A percentile compares a stretch with the other conserved stretches of the same genome.
Evolutionary conservation across 2,888 invertebrate genomes (phyloP).

Genomic region (Octodonta nipae): DNA sequence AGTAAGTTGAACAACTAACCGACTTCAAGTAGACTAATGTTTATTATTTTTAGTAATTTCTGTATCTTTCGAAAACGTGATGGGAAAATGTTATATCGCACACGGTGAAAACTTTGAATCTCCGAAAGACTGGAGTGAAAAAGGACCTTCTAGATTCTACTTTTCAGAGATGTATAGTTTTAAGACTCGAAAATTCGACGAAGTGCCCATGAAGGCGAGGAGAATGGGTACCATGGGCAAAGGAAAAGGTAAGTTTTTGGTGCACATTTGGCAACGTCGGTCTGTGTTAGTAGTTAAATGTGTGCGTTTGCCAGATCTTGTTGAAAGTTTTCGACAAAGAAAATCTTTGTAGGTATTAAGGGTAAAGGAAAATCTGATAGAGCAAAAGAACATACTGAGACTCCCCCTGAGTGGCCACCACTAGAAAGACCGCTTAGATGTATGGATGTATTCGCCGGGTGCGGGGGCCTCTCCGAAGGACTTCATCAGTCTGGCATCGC

Average conservation of each 20-base stretch:
- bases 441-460: constrained; percentile 75
- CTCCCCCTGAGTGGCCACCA: constrained; percentile 29
- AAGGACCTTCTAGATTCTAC: constrained; percentile 59
- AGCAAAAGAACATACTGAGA: constrained; percentile 33
- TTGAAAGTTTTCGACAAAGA: too few species aligned
- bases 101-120: constrained; percentile 46
- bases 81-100: constrained; percentile 55
- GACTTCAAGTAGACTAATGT: background rate
- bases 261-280: too few species aligned
- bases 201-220: constrained; percentile 48
- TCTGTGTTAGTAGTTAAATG: too few species aligned
- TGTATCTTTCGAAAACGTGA: constrained; percentile 46
- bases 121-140: constrained; percentile 45
- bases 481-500: constrained; percentile 55
- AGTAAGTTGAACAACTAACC: constrained; percentile 29
- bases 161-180: constrained; percentile 56
- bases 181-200: constrained; percentile 41
- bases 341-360: too few species aligned
- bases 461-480: constrained; percentile 69
- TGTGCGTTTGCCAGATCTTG: too few species aligned
- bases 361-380: background rate
- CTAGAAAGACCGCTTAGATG: constrained; percentile 45
- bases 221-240: constrained; percentile 45
- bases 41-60: constrained; percentile 33
- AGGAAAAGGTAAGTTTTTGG: constrained; percentile 41